Percentiles rank a stretch among this genome's conserved stretches.
phyloP scores from a whole-genome alignment of 37 sponge, comb jelly and placozoan species.

The Mnemiopsis leidyi region DNA sequence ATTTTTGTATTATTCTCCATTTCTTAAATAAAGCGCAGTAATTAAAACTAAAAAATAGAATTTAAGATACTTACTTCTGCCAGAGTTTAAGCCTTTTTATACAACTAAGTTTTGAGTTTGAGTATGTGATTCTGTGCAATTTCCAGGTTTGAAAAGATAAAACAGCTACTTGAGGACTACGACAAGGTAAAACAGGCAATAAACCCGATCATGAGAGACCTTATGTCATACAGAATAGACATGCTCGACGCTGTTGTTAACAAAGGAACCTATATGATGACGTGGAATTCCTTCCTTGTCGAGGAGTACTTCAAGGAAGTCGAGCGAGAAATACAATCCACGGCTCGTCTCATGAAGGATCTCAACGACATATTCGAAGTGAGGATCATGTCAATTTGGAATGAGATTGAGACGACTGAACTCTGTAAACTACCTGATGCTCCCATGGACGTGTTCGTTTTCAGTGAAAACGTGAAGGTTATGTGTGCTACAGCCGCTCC shows the following conservation, averaged over 20 bases:
- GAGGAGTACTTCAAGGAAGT: slow-evolving; percentile 58
- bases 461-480: slow-evolving; percentile 4
- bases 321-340: neutral
- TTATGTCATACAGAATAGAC: slow-evolving; percentile 53
- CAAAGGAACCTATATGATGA: slow-evolving; percentile 50
- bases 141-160: slow-evolving; percentile 7
- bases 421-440: slow-evolving; percentile 8
- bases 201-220: slow-evolving; percentile 57
- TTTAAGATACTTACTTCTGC: no score
- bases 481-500: slow-evolving; percentile 43
- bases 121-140: no score
- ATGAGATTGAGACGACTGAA: neutral
- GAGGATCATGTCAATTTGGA: slow-evolving; percentile 36
- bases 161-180: slow-evolving; percentile 17
- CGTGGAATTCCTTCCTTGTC: slow-evolving; percentile 52
- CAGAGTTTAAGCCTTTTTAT: no score
- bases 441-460: slow-evolving; percentile 5
- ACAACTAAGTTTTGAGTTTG: no score
- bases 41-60: no score
- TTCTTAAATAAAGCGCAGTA: no score
- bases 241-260: slow-evolving; percentile 45
- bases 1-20: no score
- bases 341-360: slow-evolving; percentile 30
- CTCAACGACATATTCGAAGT: slow-evolving; percentile 60
- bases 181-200: neutral